Conservation (phyloP, 1,140 invertebrate species). For the Panagrolaimus sp. region DNA sequence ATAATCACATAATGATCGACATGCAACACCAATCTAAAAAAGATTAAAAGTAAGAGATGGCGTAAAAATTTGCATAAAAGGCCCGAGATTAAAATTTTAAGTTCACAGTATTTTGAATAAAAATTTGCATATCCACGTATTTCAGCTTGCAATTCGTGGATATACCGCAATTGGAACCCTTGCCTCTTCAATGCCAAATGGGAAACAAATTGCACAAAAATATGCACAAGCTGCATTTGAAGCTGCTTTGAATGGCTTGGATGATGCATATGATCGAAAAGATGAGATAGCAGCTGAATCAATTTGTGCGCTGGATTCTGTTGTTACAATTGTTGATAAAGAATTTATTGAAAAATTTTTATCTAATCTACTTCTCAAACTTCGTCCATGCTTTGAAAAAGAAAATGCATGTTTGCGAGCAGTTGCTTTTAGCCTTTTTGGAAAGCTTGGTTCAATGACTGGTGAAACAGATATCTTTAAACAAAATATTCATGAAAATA, state of each 20-base stretch:
- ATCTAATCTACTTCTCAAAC: constrained; percentile 61
- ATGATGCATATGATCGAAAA: constrained; percentile 58
- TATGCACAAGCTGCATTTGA: constrained; percentile 61
- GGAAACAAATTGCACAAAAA: constrained; percentile 45
- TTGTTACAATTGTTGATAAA: constrained; percentile 60
- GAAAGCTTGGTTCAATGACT: constrained; percentile 60
- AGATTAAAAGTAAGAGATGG: too few relatives aligned
- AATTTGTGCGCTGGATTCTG: constrained; percentile 60
- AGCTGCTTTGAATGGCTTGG: constrained; percentile 63
- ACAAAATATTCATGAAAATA: constrained; percentile 62
- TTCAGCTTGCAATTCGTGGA: constrained; percentile 39
- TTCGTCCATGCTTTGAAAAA: constrained; percentile 63
- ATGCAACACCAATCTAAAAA: constrained; percentile 41
- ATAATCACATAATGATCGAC: constrained; percentile 26
- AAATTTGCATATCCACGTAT: too few relatives aligned
- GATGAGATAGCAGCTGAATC: constrained; percentile 59
- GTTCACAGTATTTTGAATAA: too few relatives aligned
- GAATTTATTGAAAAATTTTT: constrained; percentile 61
- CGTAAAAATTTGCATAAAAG: too few relatives aligned
- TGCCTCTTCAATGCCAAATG: constrained; percentile 12
- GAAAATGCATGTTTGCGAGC: constrained; percentile 60
- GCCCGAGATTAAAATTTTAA: too few relatives aligned
- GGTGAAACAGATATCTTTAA: constrained; percentile 61
- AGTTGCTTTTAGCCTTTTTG: constrained; percentile 62
- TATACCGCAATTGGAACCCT: constrained; percentile 33